These are phyloP conservation scores for Flexamia atlantica DNA, from an alignment of 2,888 invertebrate genomes.

Conservation along the genomic window DNA sequence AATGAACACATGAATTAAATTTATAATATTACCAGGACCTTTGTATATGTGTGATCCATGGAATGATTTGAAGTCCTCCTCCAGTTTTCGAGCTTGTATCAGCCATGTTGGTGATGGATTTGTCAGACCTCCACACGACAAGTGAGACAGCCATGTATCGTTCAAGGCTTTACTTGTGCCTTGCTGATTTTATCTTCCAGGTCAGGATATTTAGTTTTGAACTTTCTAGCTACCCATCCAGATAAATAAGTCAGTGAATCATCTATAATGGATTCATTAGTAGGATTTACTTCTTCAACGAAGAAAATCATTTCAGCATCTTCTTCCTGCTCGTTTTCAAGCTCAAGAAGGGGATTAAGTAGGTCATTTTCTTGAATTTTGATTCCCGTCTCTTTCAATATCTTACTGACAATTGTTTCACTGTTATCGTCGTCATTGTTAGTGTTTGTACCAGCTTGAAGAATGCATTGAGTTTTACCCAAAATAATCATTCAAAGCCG, in stretches of 20 bases:
- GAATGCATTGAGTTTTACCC: conserved; percentile 64
- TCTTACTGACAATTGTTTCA: conserved; percentile 51
- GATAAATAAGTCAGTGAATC: conserved; percentile 15
- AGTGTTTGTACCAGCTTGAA: conserved; percentile 30
- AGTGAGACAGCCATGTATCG: conserved; percentile 13
- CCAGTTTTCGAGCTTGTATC: background rate
- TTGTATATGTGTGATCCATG: background rate
- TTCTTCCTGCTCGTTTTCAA: background rate
- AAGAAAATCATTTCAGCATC: background rate
- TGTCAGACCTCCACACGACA: conserved; percentile 40
- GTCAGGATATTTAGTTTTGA: background rate
- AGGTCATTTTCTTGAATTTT: conserved; percentile 5
- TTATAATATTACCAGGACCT: background rate
- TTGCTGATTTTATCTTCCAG: background rate
- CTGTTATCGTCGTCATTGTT: conserved; percentile 20
- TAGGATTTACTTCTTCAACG: background rate
- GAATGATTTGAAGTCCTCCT: conserved; percentile 18
- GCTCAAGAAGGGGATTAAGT: too few species aligned
- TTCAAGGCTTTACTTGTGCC: background rate
- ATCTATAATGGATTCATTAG: background rate
- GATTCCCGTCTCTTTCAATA: conserved; percentile 24
- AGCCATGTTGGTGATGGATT: conserved; percentile 32
- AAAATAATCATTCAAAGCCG: conserved; percentile 68
- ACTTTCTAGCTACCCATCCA: conserved; percentile 40
- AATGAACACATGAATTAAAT: too few species aligned